Base-by-base conservation (phyloP, 2,113 vertebrate genomes). In the Heteronetta atricapilla region DNA sequence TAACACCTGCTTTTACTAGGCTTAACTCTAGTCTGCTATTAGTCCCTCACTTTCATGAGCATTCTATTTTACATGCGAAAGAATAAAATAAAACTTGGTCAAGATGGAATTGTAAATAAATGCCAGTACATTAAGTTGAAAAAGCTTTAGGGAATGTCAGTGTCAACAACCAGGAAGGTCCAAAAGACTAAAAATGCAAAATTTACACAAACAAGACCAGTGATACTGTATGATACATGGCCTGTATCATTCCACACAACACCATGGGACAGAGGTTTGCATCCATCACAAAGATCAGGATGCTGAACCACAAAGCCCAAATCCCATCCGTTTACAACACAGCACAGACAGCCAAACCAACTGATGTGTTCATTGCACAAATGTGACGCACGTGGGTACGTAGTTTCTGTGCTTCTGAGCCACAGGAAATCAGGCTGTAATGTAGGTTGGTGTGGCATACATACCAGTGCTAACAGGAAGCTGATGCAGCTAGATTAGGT, bases 1-100 rank as follows among this genome's bases (percentile, higher is more conserved):
- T 66, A 52, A 89, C 86, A 93, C 88, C 93, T 93, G 89, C 88
- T 93, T 93, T 75, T 67, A 68, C 91, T 66, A 86, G 87, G 84
- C 91, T 80, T 78, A 87, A 44, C n/a, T 93, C 66, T 76, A 28
- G 31, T 68, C 88, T 94, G 79, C 88, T 83, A 66, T 95, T 96
- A 95, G 88, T 42, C 83, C 64, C 83, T 64, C 53, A 74, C 68
- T 95, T 96, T 94, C 76, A 38, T 4, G 20, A 95, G 68, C 86
- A 83, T 69, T 3, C 16, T 4, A 0, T 82, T 94, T 88, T 62
- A 67, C 28, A 79, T 0, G 0, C 5, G 6, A 44, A 93, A 75
- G 26, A 86, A 63, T 52, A 59, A 86, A 64, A 67, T 23, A 93
- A 80, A 93, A 70, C 38, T 84, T 5, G 0, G 69, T 22, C 76